Percentiles rank a stretch among this genome's conserved stretches.
These are phyloP conservation scores for Tineola bisselliella DNA, from an alignment of 2,888 invertebrate genomes.

Conservation along the genomic window DNA sequence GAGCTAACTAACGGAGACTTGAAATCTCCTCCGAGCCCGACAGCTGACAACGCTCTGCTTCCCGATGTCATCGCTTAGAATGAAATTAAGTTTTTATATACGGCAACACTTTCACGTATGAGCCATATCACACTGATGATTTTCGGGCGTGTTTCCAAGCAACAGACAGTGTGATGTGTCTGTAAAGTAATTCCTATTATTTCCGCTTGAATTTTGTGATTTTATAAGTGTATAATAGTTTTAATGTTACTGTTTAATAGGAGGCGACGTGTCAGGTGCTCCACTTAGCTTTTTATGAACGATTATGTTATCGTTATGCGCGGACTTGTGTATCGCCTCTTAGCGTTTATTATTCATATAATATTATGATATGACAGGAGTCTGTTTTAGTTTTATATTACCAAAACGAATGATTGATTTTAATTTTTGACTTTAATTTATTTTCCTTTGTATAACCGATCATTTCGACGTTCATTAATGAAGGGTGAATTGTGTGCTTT, in stretches of 20 bases:
- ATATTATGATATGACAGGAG: no score
- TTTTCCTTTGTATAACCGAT: constrained; percentile 67
- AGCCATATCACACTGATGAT: neutral
- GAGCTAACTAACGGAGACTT: constrained; percentile 67
- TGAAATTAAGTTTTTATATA: neutral
- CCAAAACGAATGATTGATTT: constrained; percentile 64
- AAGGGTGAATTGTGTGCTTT: neutral
- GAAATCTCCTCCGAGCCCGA: constrained; percentile 34
- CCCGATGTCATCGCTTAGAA: constrained; percentile 59
- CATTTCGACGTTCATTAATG: constrained; percentile 59
- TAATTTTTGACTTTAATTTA: constrained; percentile 65
- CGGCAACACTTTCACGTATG: neutral
- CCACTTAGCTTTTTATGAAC: constrained; percentile 4
- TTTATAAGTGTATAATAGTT: constrained; percentile 53
- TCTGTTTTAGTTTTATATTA: constrained; percentile 68
- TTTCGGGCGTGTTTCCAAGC: neutral
- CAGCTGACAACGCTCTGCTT: constrained; percentile 45
- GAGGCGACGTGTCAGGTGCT: constrained; percentile 33
- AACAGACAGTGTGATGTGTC: constrained; percentile 14
- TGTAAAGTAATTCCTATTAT: constrained; percentile 50
- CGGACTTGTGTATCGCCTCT: neutral
- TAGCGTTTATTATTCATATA: constrained; percentile 37
- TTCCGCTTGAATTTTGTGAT: constrained; percentile 68
- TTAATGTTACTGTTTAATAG: constrained; percentile 48
- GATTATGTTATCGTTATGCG: neutral